Conservation (phyloP, 2,888 invertebrate species). For the Leptinotarsa haldemani region DNA sequence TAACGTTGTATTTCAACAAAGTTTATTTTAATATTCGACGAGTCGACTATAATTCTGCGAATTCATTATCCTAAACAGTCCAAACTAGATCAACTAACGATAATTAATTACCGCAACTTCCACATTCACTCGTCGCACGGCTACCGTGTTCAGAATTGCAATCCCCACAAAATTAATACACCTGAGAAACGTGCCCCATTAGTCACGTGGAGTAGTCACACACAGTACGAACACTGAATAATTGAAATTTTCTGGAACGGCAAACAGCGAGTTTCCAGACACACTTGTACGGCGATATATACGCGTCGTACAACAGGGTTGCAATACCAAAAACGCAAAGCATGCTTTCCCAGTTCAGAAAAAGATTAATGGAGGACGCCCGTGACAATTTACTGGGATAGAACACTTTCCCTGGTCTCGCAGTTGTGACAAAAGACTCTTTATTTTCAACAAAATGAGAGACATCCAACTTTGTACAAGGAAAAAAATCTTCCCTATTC, state of each 20-base stretch:
- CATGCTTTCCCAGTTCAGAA: neutral
- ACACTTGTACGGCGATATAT: slow-evolving; percentile 21
- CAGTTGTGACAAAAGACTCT: neutral
- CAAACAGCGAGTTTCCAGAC: slow-evolving; percentile 19
- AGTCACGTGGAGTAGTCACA: slow-evolving; percentile 5
- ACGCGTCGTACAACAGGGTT: neutral
- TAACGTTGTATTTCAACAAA: no score
- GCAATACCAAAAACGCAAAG: neutral
- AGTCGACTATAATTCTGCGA: no score
- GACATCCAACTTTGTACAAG: neutral
- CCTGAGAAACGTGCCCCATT: neutral
- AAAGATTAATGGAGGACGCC: neutral
- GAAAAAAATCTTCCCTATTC: neutral
- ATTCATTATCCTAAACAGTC: no score
- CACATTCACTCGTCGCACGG: neutral
- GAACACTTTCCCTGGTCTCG: neutral
- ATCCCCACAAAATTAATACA: neutral
- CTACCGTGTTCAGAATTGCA: neutral
- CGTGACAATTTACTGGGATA: neutral
- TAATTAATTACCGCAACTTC: neutral
- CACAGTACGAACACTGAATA: slow-evolving; percentile 22
- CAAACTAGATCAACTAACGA: no score
- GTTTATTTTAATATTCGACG: no score
- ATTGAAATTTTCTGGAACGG: slow-evolving; percentile 26
- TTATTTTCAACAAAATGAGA: neutral